Percentiles rank a stretch among this genome's conserved stretches.
phyloP scores from a whole-genome alignment of 2,888 invertebrate species.

The Eupithecia dodoneata region DNA sequence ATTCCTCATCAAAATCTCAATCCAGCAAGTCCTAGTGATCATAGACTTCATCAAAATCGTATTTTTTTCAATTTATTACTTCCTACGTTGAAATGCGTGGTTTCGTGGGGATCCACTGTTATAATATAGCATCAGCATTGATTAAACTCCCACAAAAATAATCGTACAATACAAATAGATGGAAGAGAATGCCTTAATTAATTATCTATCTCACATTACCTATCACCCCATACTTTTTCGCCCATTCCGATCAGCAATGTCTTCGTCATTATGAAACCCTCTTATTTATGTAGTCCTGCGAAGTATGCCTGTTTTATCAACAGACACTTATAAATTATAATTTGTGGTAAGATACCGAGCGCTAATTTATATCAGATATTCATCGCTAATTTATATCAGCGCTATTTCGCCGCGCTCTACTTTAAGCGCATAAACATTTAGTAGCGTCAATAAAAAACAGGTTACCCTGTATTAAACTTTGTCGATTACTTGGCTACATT shows the following conservation, averaged over 20 bases:
- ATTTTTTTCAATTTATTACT: background rate
- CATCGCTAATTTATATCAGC: background rate
- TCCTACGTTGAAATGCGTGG: background rate
- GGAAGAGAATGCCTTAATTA: no score
- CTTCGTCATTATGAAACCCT: background rate
- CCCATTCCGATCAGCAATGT: background rate
- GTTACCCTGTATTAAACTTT: background rate
- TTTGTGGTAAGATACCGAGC: constrained; percentile 9
- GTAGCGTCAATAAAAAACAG: constrained; percentile 8
- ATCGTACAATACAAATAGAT: background rate
- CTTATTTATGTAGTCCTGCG: background rate
- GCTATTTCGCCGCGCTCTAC: constrained; percentile 8
- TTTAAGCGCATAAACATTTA: background rate
- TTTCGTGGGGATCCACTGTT: background rate
- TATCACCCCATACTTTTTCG: no score
- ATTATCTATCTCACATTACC: no score
- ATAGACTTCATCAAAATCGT: background rate
- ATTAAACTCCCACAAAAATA: background rate
- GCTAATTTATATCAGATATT: background rate
- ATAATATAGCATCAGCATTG: no score
- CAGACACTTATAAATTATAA: background rate
- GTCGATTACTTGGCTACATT: constrained; percentile 4
- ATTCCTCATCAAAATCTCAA: background rate
- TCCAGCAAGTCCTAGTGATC: background rate
- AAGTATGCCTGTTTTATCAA: background rate